phyloP scores from a whole-genome alignment of 2,797 vertebrate genomes.

The Lepidocolaptes lacrymiger region DNA sequence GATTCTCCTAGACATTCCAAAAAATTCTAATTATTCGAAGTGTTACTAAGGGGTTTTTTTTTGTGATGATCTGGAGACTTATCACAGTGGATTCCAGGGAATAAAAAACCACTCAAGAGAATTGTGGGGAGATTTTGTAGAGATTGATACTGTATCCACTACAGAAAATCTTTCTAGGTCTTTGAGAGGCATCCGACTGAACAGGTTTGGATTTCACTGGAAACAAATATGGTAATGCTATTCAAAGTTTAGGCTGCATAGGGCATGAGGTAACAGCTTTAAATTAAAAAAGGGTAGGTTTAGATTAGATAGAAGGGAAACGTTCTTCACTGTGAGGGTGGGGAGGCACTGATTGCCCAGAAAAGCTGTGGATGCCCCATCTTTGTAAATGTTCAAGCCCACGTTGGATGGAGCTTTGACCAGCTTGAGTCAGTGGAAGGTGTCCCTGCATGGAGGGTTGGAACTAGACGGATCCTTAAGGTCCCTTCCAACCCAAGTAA shows the following conservation, averaged over 20 bases:
- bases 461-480: fast-evolving
- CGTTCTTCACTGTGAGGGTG: neutral
- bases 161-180: neutral
- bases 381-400: neutral
- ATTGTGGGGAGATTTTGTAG: neutral
- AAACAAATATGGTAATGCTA: neutral
- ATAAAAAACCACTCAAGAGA: neutral
- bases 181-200: neutral
- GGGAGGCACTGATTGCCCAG: neutral
- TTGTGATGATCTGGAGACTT: neutral
- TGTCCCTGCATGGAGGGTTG: neutral
- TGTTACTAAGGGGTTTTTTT: neutral
- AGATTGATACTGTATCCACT: neutral
- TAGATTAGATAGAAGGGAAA: neutral
- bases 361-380: neutral
- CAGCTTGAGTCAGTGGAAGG: neutral
- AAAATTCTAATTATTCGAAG: neutral
- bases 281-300: neutral
- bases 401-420: neutral
- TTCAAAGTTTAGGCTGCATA: neutral
- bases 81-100: neutral
- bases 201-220: neutral
- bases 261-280: neutral
- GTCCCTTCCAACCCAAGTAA: neutral
- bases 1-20: neutral